Conservation (phyloP, 2,113 vertebrate species). For the Rhinogobius similis region DNA sequence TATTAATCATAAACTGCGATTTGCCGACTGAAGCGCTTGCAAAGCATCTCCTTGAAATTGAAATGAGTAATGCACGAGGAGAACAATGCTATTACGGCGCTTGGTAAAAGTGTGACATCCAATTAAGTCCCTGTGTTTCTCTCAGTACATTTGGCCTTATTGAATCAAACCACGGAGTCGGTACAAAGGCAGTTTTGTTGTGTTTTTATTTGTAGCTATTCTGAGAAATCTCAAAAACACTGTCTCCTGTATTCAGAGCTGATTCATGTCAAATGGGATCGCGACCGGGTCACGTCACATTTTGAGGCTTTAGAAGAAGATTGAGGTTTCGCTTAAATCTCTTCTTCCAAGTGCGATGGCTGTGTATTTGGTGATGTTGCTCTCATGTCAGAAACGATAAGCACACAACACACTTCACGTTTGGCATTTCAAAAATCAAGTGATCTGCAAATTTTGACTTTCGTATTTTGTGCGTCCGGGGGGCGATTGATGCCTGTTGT, state of each 20-base stretch:
- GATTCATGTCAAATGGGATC: constrained; percentile 64
- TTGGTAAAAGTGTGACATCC: constrained; percentile 70
- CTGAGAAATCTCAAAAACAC: constrained; percentile 22
- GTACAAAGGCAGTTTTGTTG: constrained; percentile 43
- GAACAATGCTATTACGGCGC: constrained; percentile 65
- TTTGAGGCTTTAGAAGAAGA: constrained; percentile 52
- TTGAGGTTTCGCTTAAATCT: constrained; percentile 49
- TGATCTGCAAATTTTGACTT: constrained; percentile 54
- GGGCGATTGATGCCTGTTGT: constrained; percentile 38
- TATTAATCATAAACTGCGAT: constrained; percentile 64
- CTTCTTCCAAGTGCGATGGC: constrained; percentile 38
- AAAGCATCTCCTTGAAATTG: constrained; percentile 67
- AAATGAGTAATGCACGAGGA: constrained; percentile 62
- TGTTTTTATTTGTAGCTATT: constrained; percentile 42
- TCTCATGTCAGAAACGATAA: constrained; percentile 49
- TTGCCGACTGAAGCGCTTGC: constrained; percentile 51
- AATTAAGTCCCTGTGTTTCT: constrained; percentile 67
- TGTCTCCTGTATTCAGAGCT: constrained; percentile 47
- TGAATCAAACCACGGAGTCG: constrained; percentile 56
- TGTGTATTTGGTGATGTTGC: constrained; percentile 37
- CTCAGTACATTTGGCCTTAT: constrained; percentile 58
- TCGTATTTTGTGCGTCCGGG: constrained; percentile 12
- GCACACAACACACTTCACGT: constrained; percentile 35
- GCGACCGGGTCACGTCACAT: constrained; percentile 50
- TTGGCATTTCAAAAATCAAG: constrained; percentile 53